Evolutionary conservation across 1,140 invertebrate genomes (phyloP).

Genomic region (Luehdorfia chinensis): DNA sequence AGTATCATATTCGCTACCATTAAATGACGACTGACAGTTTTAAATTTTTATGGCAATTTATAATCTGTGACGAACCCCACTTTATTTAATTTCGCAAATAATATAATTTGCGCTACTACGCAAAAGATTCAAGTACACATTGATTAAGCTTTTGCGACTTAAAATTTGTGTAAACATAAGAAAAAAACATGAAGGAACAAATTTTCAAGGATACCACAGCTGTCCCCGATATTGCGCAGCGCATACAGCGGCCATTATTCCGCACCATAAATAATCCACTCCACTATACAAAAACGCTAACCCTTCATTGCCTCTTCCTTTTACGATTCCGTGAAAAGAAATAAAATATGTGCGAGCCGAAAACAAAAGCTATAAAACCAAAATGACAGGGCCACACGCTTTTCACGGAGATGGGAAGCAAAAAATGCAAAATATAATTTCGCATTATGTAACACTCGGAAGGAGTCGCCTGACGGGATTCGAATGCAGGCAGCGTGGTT

Average conservation of each 20-base stretch:
- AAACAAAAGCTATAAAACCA: conserved; percentile 68
- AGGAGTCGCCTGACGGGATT: conserved; percentile 64
- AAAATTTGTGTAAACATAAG: conserved; percentile 7
- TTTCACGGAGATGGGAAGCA: conserved; percentile 52
- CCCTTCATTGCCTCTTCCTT: conserved; percentile 75
- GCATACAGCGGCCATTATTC: conserved; percentile 58
- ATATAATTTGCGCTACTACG: no score
- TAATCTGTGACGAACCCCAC: no score
- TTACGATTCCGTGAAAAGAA: conserved; percentile 73
- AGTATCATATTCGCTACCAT: no score
- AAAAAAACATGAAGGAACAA: conserved; percentile 26
- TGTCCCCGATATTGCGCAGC: conserved; percentile 47
- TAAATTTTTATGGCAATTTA: no score
- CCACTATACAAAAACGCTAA: conserved; percentile 65
- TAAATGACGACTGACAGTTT: no score
- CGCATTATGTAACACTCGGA: conserved; percentile 74
- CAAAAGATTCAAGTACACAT: no score
- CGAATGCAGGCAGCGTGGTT: conserved; percentile 60
- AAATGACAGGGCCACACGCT: conserved; percentile 74
- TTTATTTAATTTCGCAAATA: no score
- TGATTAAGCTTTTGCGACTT: conserved; percentile 3
- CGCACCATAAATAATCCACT: conserved; percentile 67
- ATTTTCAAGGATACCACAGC: conserved; percentile 47
- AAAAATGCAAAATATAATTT: conserved; percentile 69
- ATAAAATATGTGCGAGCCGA: conserved; percentile 68